These are phyloP conservation scores for Octodon degus DNA, from an alignment of 2,113 vertebrate species.

Conservation along the genomic window DNA sequence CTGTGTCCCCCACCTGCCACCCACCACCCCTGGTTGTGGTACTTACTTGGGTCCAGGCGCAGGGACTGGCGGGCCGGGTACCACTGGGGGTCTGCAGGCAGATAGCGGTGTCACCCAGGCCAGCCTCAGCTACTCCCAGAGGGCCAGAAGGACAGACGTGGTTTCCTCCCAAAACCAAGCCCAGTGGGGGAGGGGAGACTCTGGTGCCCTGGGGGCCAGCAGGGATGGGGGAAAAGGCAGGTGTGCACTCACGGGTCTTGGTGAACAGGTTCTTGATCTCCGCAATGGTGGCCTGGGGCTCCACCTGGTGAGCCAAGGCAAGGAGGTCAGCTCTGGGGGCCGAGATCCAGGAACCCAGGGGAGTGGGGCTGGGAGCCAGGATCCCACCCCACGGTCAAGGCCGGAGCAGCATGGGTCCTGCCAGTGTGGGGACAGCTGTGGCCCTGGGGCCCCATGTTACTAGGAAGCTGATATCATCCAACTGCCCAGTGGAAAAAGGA, in stretches of 20 bases:
- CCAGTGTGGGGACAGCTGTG: not conserved
- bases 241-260: conserved; percentile 89
- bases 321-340: not conserved
- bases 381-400: not conserved
- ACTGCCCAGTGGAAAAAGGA: not conserved
- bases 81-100: conserved; percentile 93
- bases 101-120: not conserved
- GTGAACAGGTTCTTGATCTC: conserved; percentile 97
- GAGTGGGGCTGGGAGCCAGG: not conserved
- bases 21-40: not conserved
- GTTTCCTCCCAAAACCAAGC: not conserved
- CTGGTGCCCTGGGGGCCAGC: not conserved
- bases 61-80: conserved; percentile 96
- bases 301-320: conserved; percentile 88
- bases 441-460: not conserved
- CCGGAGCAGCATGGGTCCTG: not conserved
- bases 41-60: conserved; percentile 95
- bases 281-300: conserved; percentile 94
- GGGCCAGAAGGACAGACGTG: not conserved
- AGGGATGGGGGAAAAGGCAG: not conserved
- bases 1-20: not conserved
- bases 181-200: not conserved
- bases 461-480: not conserved
- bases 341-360: not conserved
- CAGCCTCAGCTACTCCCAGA: not conserved